Evolutionary conservation across 2,797 vertebrate species (phyloP).

Genomic region (Xenops minutus): DNA sequence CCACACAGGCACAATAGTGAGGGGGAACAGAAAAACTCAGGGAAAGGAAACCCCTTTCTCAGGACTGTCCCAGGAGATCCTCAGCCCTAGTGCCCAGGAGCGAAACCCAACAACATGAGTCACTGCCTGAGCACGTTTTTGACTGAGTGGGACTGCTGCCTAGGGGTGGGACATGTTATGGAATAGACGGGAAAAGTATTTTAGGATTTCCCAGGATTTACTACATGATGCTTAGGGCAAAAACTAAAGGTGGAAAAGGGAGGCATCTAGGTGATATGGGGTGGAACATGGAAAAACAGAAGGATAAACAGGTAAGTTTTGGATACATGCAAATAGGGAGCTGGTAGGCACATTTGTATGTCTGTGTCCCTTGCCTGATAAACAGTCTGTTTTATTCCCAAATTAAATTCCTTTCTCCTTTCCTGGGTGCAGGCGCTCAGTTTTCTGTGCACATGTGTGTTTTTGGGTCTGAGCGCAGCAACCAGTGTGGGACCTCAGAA

Average conservation of each 20-base stretch:
- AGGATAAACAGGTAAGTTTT: neutral
- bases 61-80: neutral
- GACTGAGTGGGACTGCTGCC: neutral
- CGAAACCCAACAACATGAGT: neutral
- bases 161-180: neutral
- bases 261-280: neutral
- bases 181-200: neutral
- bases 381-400: neutral
- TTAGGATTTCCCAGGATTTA: neutral
- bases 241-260: neutral
- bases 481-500: too few relatives aligned
- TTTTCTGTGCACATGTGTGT: neutral
- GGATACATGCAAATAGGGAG: neutral
- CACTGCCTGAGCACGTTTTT: neutral
- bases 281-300: neutral
- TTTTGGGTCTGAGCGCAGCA: neutral
- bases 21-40: neutral
- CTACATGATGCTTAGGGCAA: neutral
- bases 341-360: rapidly evolving
- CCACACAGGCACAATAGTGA: neutral
- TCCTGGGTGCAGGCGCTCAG: neutral
- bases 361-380: neutral
- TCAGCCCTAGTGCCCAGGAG: neutral
- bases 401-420: neutral
- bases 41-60: neutral